Conservation (phyloP, 1,140 invertebrate genomes). For the Drosophila rhopaloa region DNA sequence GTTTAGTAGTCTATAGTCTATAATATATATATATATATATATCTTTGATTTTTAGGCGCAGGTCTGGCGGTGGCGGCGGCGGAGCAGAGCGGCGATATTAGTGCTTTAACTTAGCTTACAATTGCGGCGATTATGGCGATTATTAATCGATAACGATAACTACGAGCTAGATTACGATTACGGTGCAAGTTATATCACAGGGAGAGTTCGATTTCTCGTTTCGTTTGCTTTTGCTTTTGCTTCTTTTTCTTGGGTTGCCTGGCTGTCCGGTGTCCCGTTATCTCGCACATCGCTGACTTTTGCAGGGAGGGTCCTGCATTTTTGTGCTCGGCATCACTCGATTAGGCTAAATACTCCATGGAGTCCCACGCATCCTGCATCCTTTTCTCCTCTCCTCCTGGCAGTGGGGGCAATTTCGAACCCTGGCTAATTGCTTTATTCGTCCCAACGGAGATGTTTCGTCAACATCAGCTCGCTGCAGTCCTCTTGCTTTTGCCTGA, state of each 20-base stretch:
- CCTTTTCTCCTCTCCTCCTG: conserved; percentile 12
- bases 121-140: conserved; percentile 53
- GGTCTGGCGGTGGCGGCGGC: conserved; percentile 44
- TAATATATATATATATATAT: conserved; percentile 22
- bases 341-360: conserved; percentile 75
- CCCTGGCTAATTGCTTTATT: conserved; percentile 82
- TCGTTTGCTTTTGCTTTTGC: conserved; percentile 48
- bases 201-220: conserved; percentile 75
- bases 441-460: conserved; percentile 78
- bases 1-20: background rate
- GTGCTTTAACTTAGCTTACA: conserved; percentile 54
- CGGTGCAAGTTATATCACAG: conserved; percentile 84
- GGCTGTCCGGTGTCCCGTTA: conserved; percentile 51
- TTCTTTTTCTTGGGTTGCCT: conserved; percentile 36
- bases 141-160: conserved; percentile 74
- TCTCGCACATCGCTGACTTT: conserved; percentile 55
- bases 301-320: conserved; percentile 43
- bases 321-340: conserved; percentile 56
- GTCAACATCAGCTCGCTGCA: conserved; percentile 71
- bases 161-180: conserved; percentile 75
- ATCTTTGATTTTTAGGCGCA: conserved; percentile 34
- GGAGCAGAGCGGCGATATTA: conserved; percentile 50
- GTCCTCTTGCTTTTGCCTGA: conserved; percentile 38
- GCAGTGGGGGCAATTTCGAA: conserved; percentile 49
- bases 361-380: conserved; percentile 61